Evolutionary conservation across 2,888 invertebrate genomes (phyloP).

Genomic region (Tridacna gigas): DNA sequence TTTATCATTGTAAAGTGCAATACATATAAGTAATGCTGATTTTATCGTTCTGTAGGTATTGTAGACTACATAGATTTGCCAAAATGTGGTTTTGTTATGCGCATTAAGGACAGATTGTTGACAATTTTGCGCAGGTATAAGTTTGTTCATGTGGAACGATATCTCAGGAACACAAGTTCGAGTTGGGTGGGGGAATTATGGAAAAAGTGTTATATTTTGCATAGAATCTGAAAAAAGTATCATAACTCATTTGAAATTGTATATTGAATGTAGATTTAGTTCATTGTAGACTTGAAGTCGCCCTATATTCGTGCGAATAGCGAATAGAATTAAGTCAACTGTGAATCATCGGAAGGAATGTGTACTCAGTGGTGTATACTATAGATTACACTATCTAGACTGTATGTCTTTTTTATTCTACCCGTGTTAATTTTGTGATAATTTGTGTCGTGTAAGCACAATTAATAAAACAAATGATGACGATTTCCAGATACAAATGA

Average conservation of each 20-base stretch:
- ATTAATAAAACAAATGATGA: conserved; percentile 3
- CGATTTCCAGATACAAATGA: conserved; percentile 14
- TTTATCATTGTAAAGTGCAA: no score
- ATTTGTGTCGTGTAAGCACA: background rate
- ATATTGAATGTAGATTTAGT: no score
- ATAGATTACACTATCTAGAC: no score
- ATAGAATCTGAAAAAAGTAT: no score
- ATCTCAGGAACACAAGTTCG: conserved; percentile 7
- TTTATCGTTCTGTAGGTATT: background rate
- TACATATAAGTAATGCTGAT: no score
- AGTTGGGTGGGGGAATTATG: conserved; percentile 26
- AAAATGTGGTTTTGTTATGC: conserved; percentile 74
- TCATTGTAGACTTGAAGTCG: no score
- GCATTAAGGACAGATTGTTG: conserved; percentile 65
- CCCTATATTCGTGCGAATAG: background rate
- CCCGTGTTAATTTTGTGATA: conserved; percentile 10
- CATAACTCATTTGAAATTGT: no score
- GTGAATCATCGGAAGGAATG: no score
- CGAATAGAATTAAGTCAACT: no score
- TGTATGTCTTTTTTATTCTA: background rate
- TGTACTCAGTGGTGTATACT: no score
- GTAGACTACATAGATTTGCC: conserved; percentile 55
- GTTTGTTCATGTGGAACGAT: conserved; percentile 46
- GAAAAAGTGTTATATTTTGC: conserved; percentile 1
- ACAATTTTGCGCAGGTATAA: conserved; percentile 69